A percentile compares a stretch with the other conserved stretches of the same genome.
phyloP scores from a whole-genome alignment of 2,113 vertebrate species.

The Tringa solitaria region DNA sequence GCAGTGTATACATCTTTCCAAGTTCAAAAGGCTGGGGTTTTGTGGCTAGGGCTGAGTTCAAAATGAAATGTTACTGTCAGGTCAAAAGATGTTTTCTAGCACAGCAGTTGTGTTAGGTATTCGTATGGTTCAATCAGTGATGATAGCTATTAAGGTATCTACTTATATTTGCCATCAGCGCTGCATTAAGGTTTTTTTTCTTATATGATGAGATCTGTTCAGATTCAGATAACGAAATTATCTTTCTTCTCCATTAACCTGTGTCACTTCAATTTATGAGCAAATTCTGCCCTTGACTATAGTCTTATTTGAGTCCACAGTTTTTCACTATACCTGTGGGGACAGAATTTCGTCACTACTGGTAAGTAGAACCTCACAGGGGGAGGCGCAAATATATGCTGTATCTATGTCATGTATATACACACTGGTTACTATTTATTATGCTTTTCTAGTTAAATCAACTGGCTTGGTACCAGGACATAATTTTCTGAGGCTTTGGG shows the following conservation, averaged over 20 bases:
- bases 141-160: background rate
- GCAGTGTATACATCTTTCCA: background rate
- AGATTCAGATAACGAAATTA: slow-evolving; percentile 18
- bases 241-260: slow-evolving; percentile 12
- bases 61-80: background rate
- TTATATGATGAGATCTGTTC: background rate
- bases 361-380: background rate
- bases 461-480: background rate
- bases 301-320: background rate
- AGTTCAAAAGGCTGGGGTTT: background rate
- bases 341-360: background rate
- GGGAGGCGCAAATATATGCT: background rate
- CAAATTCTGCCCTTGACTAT: background rate
- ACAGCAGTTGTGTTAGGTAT: background rate
- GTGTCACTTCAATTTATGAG: background rate
- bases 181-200: background rate
- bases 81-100: slow-evolving; percentile 16
- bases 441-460: background rate
- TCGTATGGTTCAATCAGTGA: background rate
- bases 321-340: background rate
- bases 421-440: background rate
- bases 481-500: background rate
- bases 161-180: background rate
- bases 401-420: background rate
- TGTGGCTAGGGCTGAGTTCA: background rate